A percentile compares a stretch with the other conserved stretches of the same genome.
phyloP scores from a whole-genome alignment of 2,797 vertebrate species.

The Macrochelys suwanniensis region DNA sequence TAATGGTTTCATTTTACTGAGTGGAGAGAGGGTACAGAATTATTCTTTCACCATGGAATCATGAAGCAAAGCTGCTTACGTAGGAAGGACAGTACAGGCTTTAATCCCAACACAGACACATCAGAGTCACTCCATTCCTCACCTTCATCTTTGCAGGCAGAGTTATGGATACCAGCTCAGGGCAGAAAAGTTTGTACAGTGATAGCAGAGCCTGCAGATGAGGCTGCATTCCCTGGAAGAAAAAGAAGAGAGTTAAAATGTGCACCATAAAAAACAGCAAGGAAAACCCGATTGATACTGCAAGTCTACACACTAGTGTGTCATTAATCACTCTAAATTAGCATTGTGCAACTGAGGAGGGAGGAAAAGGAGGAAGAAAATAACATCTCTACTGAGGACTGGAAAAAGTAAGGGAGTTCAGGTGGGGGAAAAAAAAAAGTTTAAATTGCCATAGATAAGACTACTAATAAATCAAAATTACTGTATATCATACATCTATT shows the following conservation, averaged over 20 bases:
- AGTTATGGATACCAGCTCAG: constrained; percentile 88
- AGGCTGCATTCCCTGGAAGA: constrained; percentile 88
- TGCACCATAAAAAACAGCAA: not conserved
- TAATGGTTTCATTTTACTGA: not conserved
- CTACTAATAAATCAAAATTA: not conserved
- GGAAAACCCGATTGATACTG: not conserved
- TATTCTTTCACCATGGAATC: not conserved
- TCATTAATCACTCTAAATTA: not conserved
- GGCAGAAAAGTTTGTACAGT: constrained; percentile 91
- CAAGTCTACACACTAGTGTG: not conserved
- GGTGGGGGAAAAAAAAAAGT: not conserved
- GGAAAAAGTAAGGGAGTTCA: not conserved
- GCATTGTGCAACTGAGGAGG: not conserved
- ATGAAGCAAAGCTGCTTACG: not conserved
- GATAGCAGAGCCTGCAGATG: constrained; percentile 90
- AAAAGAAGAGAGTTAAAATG: constrained; percentile 35
- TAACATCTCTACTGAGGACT: not conserved
- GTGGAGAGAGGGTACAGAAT: not conserved
- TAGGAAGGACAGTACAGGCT: constrained; percentile 1
- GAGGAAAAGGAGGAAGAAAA: not conserved
- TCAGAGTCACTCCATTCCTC: constrained; percentile 57
- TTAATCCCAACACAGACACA: not conserved
- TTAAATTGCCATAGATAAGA: not conserved
- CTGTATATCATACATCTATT: not conserved
- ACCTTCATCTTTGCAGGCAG: constrained; percentile 88